Evolutionary conservation across 2,113 vertebrate species (phyloP).

Genomic region (Panthera tigris): DNA sequence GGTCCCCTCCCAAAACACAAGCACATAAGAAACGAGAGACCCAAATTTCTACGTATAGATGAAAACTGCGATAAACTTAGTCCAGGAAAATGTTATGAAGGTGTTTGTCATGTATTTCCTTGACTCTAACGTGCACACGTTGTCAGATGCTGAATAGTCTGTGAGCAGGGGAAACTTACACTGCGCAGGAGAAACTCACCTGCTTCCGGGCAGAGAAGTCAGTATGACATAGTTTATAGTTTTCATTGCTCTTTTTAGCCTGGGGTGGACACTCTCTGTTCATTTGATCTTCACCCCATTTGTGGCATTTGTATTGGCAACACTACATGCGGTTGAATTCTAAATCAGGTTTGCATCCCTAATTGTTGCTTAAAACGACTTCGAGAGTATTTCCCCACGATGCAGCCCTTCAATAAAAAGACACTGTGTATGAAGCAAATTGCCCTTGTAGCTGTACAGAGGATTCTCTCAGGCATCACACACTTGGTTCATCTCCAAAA

Average conservation of each 20-base stretch:
- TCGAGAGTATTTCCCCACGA: not conserved
- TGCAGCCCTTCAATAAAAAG: not conserved
- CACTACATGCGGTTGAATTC: conserved; percentile 26
- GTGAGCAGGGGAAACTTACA: not conserved
- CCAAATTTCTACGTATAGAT: not conserved
- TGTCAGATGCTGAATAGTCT: not conserved
- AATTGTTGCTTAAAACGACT: conserved; percentile 59
- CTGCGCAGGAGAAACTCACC: not conserved
- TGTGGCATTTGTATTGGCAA: not conserved
- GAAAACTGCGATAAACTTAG: not conserved
- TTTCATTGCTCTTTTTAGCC: conserved; percentile 27
- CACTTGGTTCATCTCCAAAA: not conserved
- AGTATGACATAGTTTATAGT: conserved; percentile 19
- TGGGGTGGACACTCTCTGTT: not conserved
- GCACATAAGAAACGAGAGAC: not conserved
- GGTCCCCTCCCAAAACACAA: not conserved
- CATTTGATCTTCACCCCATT: not conserved
- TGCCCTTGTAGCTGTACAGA: rapidly evolving
- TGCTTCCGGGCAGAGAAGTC: not conserved
- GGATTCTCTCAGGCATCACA: not conserved
- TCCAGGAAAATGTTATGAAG: not conserved
- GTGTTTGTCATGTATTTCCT: not conserved
- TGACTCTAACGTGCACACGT: not conserved
- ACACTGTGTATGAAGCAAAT: not conserved
- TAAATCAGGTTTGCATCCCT: conserved; percentile 55